Percentiles rank a stretch among this genome's conserved stretches.
These are phyloP conservation scores for Halcyon badia DNA, from an alignment of 2,797 vertebrate genomes.

Conservation along the genomic window DNA sequence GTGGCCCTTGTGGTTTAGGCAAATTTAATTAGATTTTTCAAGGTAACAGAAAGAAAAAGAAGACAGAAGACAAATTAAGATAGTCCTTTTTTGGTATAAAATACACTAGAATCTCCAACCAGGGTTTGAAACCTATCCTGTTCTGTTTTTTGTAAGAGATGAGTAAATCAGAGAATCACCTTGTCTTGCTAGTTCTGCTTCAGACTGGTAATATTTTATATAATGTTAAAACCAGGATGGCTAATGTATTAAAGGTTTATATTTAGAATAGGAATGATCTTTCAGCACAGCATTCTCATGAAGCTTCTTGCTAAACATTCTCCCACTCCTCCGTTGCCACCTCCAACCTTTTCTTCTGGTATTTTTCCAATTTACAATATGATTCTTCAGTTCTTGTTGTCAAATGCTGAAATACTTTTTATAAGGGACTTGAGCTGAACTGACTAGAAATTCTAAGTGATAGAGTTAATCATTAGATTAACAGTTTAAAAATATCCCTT, in stretches of 20 bases:
- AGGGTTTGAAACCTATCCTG: not conserved
- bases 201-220: not conserved
- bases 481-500: not conserved
- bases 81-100: not conserved
- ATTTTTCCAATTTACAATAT: constrained; percentile 44
- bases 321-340: constrained; percentile 55
- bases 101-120: not conserved
- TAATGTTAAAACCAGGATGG: not conserved
- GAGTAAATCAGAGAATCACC: not conserved
- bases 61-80: not conserved
- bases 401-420: constrained; percentile 23
- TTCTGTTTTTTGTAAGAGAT: not conserved
- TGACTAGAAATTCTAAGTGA: not conserved
- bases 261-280: constrained; percentile 57
- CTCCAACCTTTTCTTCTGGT: constrained; percentile 65
- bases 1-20: not conserved
- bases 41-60: not conserved
- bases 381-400: constrained; percentile 45
- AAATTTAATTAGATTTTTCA: not conserved
- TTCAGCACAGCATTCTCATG: constrained; percentile 32
- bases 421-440: not conserved
- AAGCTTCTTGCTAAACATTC: constrained; percentile 47
- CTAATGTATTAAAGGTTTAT: constrained; percentile 34
- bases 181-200: not conserved
- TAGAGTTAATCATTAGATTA: not conserved